Conservation (phyloP, 2,113 vertebrate species). For the Vicugna pacos region DNA sequence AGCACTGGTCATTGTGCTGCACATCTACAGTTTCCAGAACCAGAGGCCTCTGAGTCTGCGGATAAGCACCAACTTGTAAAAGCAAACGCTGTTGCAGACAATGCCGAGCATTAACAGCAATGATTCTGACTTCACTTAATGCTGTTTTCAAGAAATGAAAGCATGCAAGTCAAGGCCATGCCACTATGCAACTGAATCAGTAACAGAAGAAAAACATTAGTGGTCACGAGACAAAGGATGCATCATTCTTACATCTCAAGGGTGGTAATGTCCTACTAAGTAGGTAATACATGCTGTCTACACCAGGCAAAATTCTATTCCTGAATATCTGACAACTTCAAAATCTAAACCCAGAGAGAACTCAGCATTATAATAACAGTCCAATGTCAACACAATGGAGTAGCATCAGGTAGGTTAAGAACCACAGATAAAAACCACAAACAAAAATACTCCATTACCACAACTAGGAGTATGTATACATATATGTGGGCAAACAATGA, state of each 20-base stretch:
- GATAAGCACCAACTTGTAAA: slow-evolving; percentile 41
- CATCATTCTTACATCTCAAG: slow-evolving; percentile 80
- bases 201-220: slow-evolving; percentile 50
- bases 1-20: neutral
- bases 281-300: neutral
- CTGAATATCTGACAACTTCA: neutral
- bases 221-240: slow-evolving; percentile 62
- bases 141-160: slow-evolving; percentile 77
- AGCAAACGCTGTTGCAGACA: slow-evolving; percentile 2
- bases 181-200: slow-evolving; percentile 72
- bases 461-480: neutral
- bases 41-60: neutral
- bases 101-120: slow-evolving; percentile 52
- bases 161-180: slow-evolving; percentile 67
- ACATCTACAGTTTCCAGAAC: slow-evolving; percentile 48
- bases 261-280: slow-evolving; percentile 62
- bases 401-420: neutral
- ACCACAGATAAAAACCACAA: neutral
- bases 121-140: slow-evolving; percentile 66
- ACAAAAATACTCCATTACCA: neutral
- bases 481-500: neutral
- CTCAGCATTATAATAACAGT: neutral
- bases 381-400: neutral
- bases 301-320: neutral
- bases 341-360: neutral